These are phyloP conservation scores for Fukomys damarensis DNA, from an alignment of 2,113 vertebrate genomes.

Conservation along the genomic window DNA sequence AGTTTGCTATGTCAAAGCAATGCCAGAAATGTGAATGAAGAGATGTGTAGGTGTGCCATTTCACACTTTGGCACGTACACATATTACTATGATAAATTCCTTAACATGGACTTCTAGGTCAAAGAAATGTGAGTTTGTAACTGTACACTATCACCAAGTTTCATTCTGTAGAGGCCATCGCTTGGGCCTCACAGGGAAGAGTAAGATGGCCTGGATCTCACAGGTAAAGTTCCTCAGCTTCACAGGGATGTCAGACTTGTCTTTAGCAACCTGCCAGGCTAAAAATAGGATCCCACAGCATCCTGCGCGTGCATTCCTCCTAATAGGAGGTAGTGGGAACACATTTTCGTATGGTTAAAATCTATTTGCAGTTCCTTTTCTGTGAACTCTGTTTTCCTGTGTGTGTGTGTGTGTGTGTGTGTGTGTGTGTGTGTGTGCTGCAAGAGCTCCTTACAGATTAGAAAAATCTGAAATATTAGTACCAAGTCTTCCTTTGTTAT, in stretches of 20 bases:
- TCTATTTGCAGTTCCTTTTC: background rate
- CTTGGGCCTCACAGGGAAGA: background rate
- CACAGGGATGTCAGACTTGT: too few relatives aligned
- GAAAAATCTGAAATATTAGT: background rate
- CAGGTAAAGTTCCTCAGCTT: fast-evolving
- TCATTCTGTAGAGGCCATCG: background rate
- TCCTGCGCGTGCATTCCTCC: background rate
- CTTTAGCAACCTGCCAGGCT: background rate
- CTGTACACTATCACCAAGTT: background rate
- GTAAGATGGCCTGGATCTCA: fast-evolving
- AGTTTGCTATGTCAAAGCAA: background rate
- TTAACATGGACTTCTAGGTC: background rate
- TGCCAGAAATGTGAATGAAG: background rate
- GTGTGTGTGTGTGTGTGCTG: too few relatives aligned
- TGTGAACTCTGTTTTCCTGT: background rate
- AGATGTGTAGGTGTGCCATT: background rate
- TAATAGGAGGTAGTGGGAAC: background rate
- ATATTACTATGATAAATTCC: background rate
- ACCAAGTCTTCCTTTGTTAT: background rate
- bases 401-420: too few relatives aligned
- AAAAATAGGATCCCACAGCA: background rate
- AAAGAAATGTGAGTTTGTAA: background rate
- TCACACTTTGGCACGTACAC: background rate
- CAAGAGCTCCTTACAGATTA: background rate
- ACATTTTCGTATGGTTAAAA: background rate